Percentiles rank a stretch among this genome's conserved stretches.
phyloP scores from a whole-genome alignment of 2,888 invertebrate species.

The Neuroscelio doddi region DNA sequence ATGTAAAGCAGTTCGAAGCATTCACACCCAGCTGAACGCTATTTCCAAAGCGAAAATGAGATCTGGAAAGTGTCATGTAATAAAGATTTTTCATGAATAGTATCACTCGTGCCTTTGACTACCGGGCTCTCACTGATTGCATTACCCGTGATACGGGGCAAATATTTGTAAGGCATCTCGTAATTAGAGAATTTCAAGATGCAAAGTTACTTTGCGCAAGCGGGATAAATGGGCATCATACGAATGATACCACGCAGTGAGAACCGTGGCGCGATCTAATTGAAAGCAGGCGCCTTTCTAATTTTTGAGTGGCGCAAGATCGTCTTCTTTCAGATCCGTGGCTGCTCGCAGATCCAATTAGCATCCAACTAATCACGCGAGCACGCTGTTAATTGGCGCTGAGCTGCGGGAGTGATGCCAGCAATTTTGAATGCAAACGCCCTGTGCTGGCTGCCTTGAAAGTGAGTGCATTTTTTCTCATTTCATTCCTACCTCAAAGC shows the following conservation, averaged over 20 bases:
- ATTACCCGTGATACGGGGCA: neutral
- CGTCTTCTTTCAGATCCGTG: constrained; percentile 33
- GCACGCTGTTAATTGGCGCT: constrained; percentile 46
- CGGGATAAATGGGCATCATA: constrained; percentile 14
- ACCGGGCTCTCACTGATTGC: constrained; percentile 1
- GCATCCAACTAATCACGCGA: constrained; percentile 49
- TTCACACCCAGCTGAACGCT: no score
- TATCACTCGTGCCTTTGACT: neutral
- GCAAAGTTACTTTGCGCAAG: constrained; percentile 33
- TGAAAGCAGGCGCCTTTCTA: constrained; percentile 54
- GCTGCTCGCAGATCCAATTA: constrained; percentile 40
- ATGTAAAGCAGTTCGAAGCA: no score
- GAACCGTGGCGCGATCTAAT: constrained; percentile 50
- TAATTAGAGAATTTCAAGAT: constrained; percentile 45
- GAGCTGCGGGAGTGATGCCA: constrained; percentile 1
- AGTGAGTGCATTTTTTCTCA: constrained; percentile 3
- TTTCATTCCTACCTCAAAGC: neutral
- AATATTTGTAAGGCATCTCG: constrained; percentile 4
- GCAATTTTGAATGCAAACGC: constrained; percentile 5
- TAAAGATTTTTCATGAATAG: no score
- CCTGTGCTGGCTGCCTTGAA: constrained; percentile 10
- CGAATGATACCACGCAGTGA: constrained; percentile 16
- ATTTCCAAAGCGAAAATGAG: no score
- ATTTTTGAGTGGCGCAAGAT: constrained; percentile 54
- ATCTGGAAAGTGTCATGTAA: no score